Evolutionary conservation across 2,797 vertebrate species (phyloP), one percentile per base, ranked within the genome.

Genomic region (Oophaga sylvatica): DNA sequence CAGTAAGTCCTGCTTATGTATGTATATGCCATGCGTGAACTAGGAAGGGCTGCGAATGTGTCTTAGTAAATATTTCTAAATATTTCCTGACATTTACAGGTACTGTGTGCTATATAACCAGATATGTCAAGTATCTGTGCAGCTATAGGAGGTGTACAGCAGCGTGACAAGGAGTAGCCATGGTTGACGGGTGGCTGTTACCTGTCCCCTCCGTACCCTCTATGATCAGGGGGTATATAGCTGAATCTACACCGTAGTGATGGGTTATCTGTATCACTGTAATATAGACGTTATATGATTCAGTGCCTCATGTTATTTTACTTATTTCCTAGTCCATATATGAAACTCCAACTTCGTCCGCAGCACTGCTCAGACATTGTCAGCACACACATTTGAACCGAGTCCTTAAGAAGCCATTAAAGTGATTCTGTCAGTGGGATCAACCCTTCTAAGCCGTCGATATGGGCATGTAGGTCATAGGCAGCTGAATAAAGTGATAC

Each of bases 1-100:
- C 8, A n/a, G 87, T 88, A 85, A 88, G 83, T 88, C 65, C 56
- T 88, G 56, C 20, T 60, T 11, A 67, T 15, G 60, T 20, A 41
- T 41, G 35, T 41, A 41, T 35, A 19, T 65, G 22, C 60, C 31
- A 6, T 20, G 65, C 10, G 12, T 2, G 26, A 3, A 75, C 71
- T 22, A 75, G 19, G 19, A 29, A 62, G 78, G 31, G 31, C 4
- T 62, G 78, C 31, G 22, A 53, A 15, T 80, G 8, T 5, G 19
- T 13, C 20, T 35, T 60, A 59, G 4, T 11, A 5, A 75, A 20
- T 0, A 13, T 60, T 57, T 31, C 15, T 11, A 5, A 75, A 20
- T 0, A 13, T 60, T 57, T 31, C 15, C 57, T 35, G 31, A 41
- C 57, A 80, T 20, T 29, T 59, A 35, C 20, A 3, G 65, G 2